phyloP scores from a whole-genome alignment of 2,888 invertebrate species.

The Cheilosia vernalis region DNA sequence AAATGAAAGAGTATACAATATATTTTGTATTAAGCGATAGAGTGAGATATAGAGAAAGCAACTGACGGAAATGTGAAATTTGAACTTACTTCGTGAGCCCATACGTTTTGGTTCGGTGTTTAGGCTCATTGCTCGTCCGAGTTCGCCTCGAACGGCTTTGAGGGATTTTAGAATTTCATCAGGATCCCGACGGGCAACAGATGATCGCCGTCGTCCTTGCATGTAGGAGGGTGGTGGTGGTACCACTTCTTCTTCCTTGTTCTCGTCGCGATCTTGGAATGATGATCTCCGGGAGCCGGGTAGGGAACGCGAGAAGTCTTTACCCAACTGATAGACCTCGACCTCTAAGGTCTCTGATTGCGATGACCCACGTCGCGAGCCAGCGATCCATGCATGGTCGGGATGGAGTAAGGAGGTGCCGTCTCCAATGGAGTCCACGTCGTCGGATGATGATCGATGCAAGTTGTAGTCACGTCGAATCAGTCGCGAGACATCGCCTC shows the following conservation, averaged over 20 bases:
- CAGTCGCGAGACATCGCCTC: conserved; percentile 87
- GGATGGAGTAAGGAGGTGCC: conserved; percentile 92
- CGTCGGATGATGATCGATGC: conserved; percentile 90
- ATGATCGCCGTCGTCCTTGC: conserved; percentile 90
- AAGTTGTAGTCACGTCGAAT: conserved; percentile 89
- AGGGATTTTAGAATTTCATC: conserved; percentile 92
- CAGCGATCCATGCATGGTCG: conserved; percentile 91
- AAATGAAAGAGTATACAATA: conserved; percentile 62
- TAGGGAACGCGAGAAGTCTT: conserved; percentile 93
- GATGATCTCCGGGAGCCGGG: conserved; percentile 94
- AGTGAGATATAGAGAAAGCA: conserved; percentile 53
- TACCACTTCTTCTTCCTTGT: conserved; percentile 84
- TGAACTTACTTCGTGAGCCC: conserved; percentile 89
- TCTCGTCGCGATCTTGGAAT: conserved; percentile 88
- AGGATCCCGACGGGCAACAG: conserved; percentile 91
- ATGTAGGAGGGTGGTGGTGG: conserved; percentile 85
- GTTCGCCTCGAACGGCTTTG: conserved; percentile 92
- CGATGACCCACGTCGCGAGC: conserved; percentile 93
- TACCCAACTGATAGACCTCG: conserved; percentile 92
- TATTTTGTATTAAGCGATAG: conserved; percentile 73
- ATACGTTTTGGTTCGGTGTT: conserved; percentile 86
- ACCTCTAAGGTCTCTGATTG: conserved; percentile 94
- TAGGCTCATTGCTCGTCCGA: conserved; percentile 92
- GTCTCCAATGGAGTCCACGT: conserved; percentile 90
- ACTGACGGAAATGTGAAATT: conserved; percentile 44